These are phyloP conservation scores for Dendropsophus ebraccatus DNA, from an alignment of 2,113 vertebrate genomes.

Conservation along the genomic window DNA sequence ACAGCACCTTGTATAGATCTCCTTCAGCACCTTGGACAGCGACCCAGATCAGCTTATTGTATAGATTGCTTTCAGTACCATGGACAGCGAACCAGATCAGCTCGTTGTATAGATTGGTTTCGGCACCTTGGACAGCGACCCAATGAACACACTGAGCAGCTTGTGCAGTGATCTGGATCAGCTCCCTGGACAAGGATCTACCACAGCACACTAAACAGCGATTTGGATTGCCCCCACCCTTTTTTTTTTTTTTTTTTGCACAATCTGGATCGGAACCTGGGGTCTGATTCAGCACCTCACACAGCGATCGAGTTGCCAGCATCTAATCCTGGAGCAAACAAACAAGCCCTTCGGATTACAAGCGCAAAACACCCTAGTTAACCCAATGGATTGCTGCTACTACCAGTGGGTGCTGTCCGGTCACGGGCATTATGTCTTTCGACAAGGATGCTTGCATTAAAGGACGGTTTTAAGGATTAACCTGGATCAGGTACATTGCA, in stretches of 20 bases:
- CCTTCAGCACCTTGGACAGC: background rate
- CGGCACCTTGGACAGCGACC: conserved; percentile 1
- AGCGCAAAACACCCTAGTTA: background rate
- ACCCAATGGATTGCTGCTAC: background rate
- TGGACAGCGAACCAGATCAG: background rate
- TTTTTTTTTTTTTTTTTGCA: background rate
- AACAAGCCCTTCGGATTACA: conserved; percentile 7
- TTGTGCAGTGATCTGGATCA: conserved; percentile 6
- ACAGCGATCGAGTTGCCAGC: background rate
- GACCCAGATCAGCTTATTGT: conserved; percentile 1
- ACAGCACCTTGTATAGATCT: background rate
- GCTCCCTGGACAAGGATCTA: conserved; percentile 8
- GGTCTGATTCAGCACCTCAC: background rate
- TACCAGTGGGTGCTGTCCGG: conserved; percentile 35
- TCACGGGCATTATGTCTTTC: conserved; percentile 23
- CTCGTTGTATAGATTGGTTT: background rate
- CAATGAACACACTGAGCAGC: background rate
- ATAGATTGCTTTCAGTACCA: too few species aligned
- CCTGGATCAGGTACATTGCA: conserved; percentile 63
- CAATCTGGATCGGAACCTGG: conserved; percentile 1
- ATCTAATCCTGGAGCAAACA: background rate
- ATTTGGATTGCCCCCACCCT: conserved; percentile 9
- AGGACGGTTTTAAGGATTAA: conserved; percentile 56
- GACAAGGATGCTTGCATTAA: conserved; percentile 21
- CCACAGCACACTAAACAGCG: too few species aligned